Evolutionary conservation across 2,797 vertebrate species (phyloP).

Genomic region (Ceyx erithaca): DNA sequence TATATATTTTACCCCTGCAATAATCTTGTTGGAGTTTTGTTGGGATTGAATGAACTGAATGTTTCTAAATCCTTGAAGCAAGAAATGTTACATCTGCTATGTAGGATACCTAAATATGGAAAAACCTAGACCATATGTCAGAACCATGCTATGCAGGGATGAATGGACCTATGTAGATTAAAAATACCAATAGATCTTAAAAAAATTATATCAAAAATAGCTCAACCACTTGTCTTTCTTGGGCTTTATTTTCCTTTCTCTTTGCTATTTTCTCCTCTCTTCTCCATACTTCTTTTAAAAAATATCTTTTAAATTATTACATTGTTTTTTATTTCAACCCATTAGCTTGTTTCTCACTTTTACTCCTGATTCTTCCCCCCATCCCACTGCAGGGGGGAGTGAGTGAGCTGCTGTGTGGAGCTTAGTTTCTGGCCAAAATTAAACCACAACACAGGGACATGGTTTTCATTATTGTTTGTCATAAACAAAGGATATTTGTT

Average conservation of each 20-base stretch:
- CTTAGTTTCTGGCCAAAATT: not conserved
- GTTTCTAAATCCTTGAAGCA: not conserved
- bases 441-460: not conserved
- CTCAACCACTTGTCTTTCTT: not conserved
- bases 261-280: not conserved
- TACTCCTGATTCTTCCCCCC: not conserved
- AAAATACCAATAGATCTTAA: not conserved
- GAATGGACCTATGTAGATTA: not conserved
- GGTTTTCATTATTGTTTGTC: not conserved
- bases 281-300: too few species aligned
- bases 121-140: not conserved
- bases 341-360: not conserved
- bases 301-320: not conserved
- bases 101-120: not conserved
- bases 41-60: not conserved
- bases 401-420: not conserved
- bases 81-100: not conserved
- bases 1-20: not conserved
- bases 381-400: not conserved
- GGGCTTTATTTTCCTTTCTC: not conserved
- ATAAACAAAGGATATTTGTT: not conserved
- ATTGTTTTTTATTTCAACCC: not conserved
- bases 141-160: not conserved
- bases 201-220: not conserved
- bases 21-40: not conserved